phyloP scores from a whole-genome alignment of 2,888 invertebrate genomes.

The Toxonevra muliebris region DNA sequence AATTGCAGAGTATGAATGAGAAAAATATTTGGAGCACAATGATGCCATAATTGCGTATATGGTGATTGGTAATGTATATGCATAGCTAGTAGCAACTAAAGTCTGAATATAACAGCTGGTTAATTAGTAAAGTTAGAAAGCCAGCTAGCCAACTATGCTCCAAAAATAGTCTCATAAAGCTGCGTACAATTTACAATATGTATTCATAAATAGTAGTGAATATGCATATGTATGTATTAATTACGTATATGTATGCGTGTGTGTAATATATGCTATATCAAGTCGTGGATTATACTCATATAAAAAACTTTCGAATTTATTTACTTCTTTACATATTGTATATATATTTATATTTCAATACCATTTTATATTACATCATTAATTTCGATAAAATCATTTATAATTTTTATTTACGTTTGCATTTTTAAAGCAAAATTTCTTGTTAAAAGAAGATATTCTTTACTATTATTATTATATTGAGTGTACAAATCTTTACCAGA shows the following conservation, averaged over 20 bases:
- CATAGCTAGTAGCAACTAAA: too few relatives aligned
- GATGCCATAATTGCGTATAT: background rate
- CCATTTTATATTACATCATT: constrained; percentile 5
- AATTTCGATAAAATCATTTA: constrained; percentile 4
- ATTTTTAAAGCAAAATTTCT: constrained; percentile 41
- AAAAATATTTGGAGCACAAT: background rate
- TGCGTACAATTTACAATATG: constrained; percentile 26
- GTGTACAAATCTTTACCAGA: constrained; percentile 42
- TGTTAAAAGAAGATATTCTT: background rate
- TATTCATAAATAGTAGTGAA: constrained; percentile 12
- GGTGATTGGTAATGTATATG: too few relatives aligned
- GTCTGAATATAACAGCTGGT: too few relatives aligned
- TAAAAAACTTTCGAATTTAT: constrained; percentile 2
- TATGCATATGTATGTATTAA: constrained; percentile 10
- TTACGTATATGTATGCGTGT: constrained; percentile 24
- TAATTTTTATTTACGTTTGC: constrained; percentile 52
- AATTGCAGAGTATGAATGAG: background rate
- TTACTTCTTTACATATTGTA: background rate
- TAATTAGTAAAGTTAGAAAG: constrained; percentile 16
- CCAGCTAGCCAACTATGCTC: constrained; percentile 24
- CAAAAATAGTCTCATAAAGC: constrained; percentile 32
- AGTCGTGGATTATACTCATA: constrained; percentile 54
- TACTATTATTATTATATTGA: constrained; percentile 26
- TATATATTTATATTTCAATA: constrained; percentile 1
- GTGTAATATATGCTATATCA: constrained; percentile 54